Conservation (phyloP, 1,140 invertebrate genomes). For the Nomia melanderi region DNA sequence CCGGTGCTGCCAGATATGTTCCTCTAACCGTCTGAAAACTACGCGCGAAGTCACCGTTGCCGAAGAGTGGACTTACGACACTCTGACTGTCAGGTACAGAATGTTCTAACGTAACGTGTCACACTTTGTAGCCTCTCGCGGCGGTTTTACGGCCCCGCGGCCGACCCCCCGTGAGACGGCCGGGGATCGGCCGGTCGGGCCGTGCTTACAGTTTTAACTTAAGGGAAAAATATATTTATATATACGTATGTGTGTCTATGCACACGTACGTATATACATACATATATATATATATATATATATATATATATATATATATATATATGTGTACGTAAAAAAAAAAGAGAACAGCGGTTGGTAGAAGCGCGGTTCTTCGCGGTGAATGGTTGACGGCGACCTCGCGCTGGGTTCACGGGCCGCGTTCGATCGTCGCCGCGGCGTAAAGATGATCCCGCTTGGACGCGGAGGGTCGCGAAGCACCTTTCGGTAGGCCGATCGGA, state of each 20-base stretch:
- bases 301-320: no score
- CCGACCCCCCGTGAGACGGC: background rate
- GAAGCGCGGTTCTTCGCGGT: slow-evolving; percentile 14
- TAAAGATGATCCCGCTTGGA: slow-evolving; percentile 5
- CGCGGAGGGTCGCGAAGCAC: slow-evolving; percentile 44
- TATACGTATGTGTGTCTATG: no score
- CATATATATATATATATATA: no score
- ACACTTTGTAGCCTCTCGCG: slow-evolving; percentile 60
- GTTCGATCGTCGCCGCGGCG: background rate
- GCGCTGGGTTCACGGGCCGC: background rate
- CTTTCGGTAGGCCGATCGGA: slow-evolving; percentile 53
- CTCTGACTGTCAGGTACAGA: slow-evolving; percentile 55
- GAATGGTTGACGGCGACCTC: background rate
- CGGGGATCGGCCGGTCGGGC: background rate
- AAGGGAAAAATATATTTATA: no score
- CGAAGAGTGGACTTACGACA: slow-evolving; percentile 40
- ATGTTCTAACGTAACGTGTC: slow-evolving; percentile 46
- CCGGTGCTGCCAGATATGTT: background rate
- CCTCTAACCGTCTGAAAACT: slow-evolving; percentile 9
- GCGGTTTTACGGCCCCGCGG: slow-evolving; percentile 31
- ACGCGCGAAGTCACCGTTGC: slow-evolving; percentile 23
- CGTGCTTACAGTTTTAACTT: no score
- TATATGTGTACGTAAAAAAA: no score
- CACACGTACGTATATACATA: no score
- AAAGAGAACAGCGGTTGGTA: slow-evolving; percentile 9